These are phyloP conservation scores for Nymphalis c-album DNA, from an alignment of 2,888 invertebrate species.

Conservation along the genomic window DNA sequence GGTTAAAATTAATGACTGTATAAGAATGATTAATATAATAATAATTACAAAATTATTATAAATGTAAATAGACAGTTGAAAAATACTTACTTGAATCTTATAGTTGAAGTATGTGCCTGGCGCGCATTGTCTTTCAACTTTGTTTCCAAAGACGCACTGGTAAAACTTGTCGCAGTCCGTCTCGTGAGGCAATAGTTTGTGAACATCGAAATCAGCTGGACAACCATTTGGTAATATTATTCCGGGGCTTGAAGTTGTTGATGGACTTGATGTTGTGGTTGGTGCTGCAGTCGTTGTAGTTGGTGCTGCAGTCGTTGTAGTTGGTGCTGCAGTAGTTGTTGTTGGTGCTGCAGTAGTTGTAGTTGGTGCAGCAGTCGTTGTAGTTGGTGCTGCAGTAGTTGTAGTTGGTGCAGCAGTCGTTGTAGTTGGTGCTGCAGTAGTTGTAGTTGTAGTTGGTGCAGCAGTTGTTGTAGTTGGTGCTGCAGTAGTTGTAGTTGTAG, in stretches of 20 bases:
- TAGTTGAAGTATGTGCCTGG: slow-evolving; percentile 53
- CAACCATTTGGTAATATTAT: slow-evolving; percentile 50
- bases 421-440: not conserved
- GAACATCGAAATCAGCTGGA: slow-evolving; percentile 46
- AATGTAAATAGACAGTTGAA: no score
- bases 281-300: slow-evolving; percentile 2
- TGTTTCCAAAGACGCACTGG: slow-evolving; percentile 52
- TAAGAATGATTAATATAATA: no score
- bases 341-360: not conserved
- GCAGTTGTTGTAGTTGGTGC: not conserved
- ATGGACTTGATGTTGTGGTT: slow-evolving; percentile 4
- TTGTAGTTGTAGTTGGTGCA: not conserved
- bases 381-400: not conserved
- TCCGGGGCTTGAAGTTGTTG: not conserved
- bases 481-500: slow-evolving; percentile 6
- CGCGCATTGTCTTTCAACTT: slow-evolving; percentile 46
- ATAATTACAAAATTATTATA: no score
- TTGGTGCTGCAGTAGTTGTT: not conserved
- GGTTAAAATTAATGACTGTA: no score
- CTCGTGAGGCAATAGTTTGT: slow-evolving; percentile 53
- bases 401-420: not conserved
- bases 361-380: not conserved
- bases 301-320: not conserved
- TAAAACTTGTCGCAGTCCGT: slow-evolving; percentile 54
- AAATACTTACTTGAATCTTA: slow-evolving; percentile 47